phyloP scores from a whole-genome alignment of 2,797 vertebrate species.

The Chanos chanos region DNA sequence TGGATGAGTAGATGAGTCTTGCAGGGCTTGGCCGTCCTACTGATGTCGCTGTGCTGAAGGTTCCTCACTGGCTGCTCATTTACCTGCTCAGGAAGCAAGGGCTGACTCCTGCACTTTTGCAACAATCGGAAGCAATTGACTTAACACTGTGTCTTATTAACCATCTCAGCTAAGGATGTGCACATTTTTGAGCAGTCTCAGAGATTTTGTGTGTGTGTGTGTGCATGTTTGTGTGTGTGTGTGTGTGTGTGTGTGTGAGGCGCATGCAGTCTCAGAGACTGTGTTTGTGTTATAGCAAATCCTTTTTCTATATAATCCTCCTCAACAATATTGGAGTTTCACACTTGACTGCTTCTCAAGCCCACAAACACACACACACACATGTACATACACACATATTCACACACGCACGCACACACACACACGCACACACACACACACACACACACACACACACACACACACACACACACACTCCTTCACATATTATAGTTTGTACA shows the following conservation, averaged over 20 bases:
- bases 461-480: not conserved
- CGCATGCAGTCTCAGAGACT: constrained; percentile 10
- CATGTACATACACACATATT: too few species aligned
- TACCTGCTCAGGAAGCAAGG: constrained; percentile 51
- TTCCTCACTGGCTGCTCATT: constrained; percentile 63
- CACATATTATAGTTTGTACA: constrained; percentile 40
- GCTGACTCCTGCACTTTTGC: constrained; percentile 23
- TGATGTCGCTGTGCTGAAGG: constrained; percentile 46
- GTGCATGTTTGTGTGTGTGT: not conserved
- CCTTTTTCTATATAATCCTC: constrained; percentile 58
- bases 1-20: too few species aligned
- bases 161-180: not conserved
- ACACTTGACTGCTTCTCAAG: too few species aligned
- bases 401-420: constrained; percentile 49
- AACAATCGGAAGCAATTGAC: constrained; percentile 36
- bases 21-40: not conserved
- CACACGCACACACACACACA: not conserved
- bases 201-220: not conserved
- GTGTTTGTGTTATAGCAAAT: constrained; percentile 25
- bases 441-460: not conserved
- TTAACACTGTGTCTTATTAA: constrained; percentile 57
- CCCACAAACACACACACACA: too few species aligned
- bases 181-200: constrained; percentile 2
- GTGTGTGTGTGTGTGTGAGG: constrained; percentile 9
- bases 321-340: constrained; percentile 36